Base-by-base conservation (phyloP, 2,113 vertebrate genomes). In the Castor canadensis region DNA sequence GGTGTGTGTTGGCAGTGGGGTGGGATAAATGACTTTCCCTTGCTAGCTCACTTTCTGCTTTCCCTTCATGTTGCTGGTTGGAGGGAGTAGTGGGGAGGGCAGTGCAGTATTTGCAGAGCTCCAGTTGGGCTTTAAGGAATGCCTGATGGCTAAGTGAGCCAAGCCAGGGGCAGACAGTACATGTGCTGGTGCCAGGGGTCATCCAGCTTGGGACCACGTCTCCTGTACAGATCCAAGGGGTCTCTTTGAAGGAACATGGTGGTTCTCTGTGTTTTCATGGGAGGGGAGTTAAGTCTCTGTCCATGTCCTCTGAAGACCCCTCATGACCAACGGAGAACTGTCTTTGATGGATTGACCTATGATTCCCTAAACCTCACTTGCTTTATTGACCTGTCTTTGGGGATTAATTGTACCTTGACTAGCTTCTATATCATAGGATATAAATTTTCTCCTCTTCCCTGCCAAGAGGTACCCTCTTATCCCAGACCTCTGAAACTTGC, bases 141-240 rank as follows among this genome's bases (percentile, higher is more conserved):
- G 80, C n/a, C 38, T 13, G 35, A 76, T 69, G 32, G 30, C 20
- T 28, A 30, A 73, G 11, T 17, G n/a, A 89, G 43, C 45, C 40
- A 72, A 4, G 15, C 40, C 2, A 2, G 3, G 4, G 10, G n/a
- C 47, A 62, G 47, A 52, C 3, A 4, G 10, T 0, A 1, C 9
- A 0, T 13, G 15, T 56, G 7, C 71, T 38, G 32, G 62, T 2
- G 1, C 47, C 75, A 4, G 26, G 2, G 67, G 47, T 5, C 8
- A 9, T 45, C 43, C n/a, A 26, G 40, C 6, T 4, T 1, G 0
- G 20, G 0, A 3, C n/a, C 58, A 0, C 3, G 3, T 17, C 12
- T 24, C 28, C n/a, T 9, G 38, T 2, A 12, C 45, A 43, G 64
- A 22, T 47, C 60, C 5, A 16, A 26, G 62, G 9, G 16, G 47